Conservation (phyloP, 2,888 invertebrate species). For the Operophtera brumata region DNA sequence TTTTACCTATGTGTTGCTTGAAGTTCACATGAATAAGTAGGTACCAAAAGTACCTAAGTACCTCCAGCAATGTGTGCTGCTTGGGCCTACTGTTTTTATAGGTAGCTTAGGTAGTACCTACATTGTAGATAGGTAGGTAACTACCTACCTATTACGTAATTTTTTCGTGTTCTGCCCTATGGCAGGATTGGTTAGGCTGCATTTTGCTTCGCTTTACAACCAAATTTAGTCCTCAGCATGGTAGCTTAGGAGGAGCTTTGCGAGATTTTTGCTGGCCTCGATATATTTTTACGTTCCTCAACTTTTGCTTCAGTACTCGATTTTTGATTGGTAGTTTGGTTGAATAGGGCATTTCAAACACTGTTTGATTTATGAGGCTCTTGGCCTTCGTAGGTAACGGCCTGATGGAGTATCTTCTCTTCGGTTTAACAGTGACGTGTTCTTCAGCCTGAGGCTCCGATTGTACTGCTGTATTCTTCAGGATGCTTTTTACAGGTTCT, state of each 20-base stretch:
- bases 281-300: constrained; percentile 23
- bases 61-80: no score
- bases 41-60: no score
- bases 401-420: constrained; percentile 35
- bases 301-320: constrained; percentile 28
- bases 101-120: no score
- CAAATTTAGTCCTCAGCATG: no score
- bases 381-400: constrained; percentile 42
- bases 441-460: constrained; percentile 36
- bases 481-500: constrained; percentile 31
- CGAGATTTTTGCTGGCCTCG: constrained; percentile 43
- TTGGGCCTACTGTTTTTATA: no score
- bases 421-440: constrained; percentile 26
- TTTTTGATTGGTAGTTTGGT: not conserved
- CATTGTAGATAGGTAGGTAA: no score
- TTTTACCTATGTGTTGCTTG: no score
- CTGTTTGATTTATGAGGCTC: constrained; percentile 37
- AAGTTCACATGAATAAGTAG: no score
- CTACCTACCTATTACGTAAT: no score
- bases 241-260: constrained; percentile 46
- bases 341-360: constrained; percentile 12
- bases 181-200: no score
- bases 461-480: constrained; percentile 43
- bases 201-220: no score
- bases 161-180: no score